Percentiles rank a stretch among this genome's conserved stretches.
Evolutionary conservation across 37 sponge, comb jelly and placozoan genomes (phyloP).

Genomic region (Lycopodina hypogea): DNA sequence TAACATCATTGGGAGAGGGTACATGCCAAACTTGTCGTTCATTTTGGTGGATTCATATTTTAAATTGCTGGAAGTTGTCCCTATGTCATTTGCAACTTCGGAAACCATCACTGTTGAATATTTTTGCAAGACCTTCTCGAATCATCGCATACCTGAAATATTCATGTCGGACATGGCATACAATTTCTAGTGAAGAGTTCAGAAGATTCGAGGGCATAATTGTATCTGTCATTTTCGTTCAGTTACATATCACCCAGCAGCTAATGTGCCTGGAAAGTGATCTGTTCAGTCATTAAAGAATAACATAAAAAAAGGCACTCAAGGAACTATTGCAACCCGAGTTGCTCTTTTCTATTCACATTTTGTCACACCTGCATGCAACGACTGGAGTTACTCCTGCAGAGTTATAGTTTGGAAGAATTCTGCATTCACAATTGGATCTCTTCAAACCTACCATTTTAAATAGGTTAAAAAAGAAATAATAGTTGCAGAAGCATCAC

Average conservation of each 20-base stretch:
- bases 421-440: not conserved
- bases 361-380: slow-evolving; percentile 5
- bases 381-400: slow-evolving; percentile 19
- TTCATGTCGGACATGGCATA: too few relatives aligned
- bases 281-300: slow-evolving; percentile 2
- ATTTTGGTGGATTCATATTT: slow-evolving; percentile 21
- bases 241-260: not conserved
- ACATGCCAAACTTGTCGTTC: slow-evolving; percentile 17
- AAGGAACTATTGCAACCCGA: not conserved
- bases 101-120: not conserved
- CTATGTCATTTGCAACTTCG: not conserved
- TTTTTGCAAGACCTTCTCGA: slow-evolving; percentile 1
- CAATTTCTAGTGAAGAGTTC: too few relatives aligned
- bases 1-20: not conserved
- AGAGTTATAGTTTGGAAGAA: not conserved
- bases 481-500: not conserved
- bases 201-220: too few relatives aligned
- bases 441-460: not conserved
- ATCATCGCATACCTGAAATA: slow-evolving; percentile 21
- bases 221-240: not conserved
- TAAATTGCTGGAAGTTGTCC: slow-evolving; percentile 8
- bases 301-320: not conserved
- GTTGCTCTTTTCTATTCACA: slow-evolving; percentile 5
- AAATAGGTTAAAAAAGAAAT: not conserved
- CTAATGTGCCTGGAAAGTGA: slow-evolving; percentile 5